Conservation (phyloP, 1,140 invertebrate species). For the Anadara kagoshimensis region DNA sequence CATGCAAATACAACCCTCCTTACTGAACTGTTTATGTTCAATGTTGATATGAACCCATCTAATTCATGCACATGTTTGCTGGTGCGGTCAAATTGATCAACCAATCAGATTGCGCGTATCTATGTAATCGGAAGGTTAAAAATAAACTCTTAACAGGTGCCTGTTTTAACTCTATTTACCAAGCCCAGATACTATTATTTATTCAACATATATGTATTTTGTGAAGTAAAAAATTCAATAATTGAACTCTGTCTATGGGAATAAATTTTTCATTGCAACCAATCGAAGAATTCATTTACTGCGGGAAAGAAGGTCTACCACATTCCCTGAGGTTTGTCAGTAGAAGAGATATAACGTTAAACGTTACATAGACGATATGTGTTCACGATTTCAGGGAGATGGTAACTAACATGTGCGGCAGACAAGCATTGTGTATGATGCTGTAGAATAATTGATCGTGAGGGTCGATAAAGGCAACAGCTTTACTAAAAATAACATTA, state of each 20-base stretch:
- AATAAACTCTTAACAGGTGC: slow-evolving; percentile 19
- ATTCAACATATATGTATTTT: slow-evolving; percentile 7
- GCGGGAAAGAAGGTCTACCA: slow-evolving; percentile 47
- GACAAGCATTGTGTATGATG: slow-evolving; percentile 12
- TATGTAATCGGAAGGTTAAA: not conserved
- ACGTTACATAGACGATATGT: slow-evolving; percentile 12
- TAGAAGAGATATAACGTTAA: not conserved
- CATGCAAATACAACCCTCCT: slow-evolving; percentile 33
- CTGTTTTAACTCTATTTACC: not conserved
- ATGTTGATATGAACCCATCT: slow-evolving; percentile 32
- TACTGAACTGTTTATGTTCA: slow-evolving; percentile 18
- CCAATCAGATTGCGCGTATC: slow-evolving; percentile 31
- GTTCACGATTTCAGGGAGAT: slow-evolving; percentile 26
- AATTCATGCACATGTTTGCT: slow-evolving; percentile 40
- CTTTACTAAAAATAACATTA: not conserved
- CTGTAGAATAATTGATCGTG: slow-evolving; percentile 12
- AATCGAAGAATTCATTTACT: slow-evolving; percentile 40
- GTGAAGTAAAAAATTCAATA: not conserved
- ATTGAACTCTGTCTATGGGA: not conserved
- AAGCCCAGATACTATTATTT: slow-evolving; percentile 5
- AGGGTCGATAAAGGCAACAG: slow-evolving; percentile 27
- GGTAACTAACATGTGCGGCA: slow-evolving; percentile 38
- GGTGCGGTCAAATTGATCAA: slow-evolving; percentile 35
- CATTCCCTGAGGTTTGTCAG: slow-evolving; percentile 45
- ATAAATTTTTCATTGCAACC: slow-evolving; percentile 11